phyloP scores from a whole-genome alignment of 2,113 vertebrate genomes.

The Leptocoma aspasia region DNA sequence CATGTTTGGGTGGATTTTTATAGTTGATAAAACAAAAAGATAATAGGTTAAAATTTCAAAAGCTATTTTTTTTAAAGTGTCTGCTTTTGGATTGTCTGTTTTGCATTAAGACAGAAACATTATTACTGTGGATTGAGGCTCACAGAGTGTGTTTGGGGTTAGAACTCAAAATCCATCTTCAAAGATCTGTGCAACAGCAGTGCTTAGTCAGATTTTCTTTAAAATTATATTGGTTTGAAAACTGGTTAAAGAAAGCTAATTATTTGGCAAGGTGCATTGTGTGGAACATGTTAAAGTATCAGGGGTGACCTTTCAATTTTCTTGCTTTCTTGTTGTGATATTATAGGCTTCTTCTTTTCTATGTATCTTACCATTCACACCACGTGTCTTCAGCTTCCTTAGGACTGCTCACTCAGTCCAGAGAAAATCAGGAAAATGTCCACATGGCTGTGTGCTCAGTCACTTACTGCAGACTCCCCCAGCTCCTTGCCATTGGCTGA shows the following conservation, averaged over 20 bases:
- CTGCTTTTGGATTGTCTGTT: background rate
- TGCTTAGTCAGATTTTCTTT: background rate
- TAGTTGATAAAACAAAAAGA: background rate
- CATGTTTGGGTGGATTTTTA: background rate
- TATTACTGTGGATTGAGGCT: background rate
- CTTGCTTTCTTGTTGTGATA: background rate
- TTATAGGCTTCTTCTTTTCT: background rate
- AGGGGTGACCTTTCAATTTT: background rate
- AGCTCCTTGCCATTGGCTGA: background rate
- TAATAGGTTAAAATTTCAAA: background rate
- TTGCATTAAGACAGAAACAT: background rate
- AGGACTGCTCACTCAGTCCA: background rate
- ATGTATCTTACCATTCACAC: background rate
- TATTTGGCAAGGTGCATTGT: background rate
- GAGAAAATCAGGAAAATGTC: background rate
- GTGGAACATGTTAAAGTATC: background rate
- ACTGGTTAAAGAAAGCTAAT: background rate
- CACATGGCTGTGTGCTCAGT: background rate
- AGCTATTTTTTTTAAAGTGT: rapidly evolving
- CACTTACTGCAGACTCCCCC: background rate
- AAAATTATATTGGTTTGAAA: background rate
- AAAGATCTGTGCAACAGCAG: background rate
- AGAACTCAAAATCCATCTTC: background rate
- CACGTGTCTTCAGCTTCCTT: background rate
- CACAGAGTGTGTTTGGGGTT: background rate